A percentile compares a stretch with the other conserved stretches of the same genome.
Evolutionary conservation across 1,140 invertebrate species (phyloP).

Genomic region (Conus betulinus): DNA sequence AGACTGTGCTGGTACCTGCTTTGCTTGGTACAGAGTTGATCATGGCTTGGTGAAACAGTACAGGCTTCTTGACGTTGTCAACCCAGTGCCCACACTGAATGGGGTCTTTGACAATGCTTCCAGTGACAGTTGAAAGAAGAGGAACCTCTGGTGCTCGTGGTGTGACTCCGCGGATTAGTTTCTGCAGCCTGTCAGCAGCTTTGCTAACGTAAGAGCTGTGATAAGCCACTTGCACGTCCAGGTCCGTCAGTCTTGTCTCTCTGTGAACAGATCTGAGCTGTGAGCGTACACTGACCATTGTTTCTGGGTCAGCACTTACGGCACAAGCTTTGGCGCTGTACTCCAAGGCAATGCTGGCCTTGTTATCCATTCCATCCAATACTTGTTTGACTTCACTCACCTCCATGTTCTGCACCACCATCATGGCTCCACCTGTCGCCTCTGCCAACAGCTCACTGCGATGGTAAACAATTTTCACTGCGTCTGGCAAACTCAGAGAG

Average conservation of each 20-base stretch:
- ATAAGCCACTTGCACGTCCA: constrained; percentile 54
- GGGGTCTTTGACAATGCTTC: constrained; percentile 12
- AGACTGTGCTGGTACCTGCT: constrained; percentile 43
- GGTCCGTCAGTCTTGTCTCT: constrained; percentile 20
- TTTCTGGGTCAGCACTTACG: constrained; percentile 54
- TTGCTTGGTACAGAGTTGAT: constrained; percentile 10
- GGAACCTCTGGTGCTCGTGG: constrained; percentile 26
- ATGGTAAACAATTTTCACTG: constrained; percentile 58
- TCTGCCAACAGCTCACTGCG: constrained; percentile 48
- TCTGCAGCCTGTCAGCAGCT: constrained; percentile 25
- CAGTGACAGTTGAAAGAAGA: constrained; percentile 58
- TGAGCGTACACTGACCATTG: constrained; percentile 33
- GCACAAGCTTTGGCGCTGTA: constrained; percentile 57
- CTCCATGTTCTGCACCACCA: constrained; percentile 51
- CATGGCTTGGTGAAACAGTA: constrained; percentile 48
- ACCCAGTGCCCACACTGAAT: constrained; percentile 47
- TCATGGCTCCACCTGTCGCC: constrained; percentile 55
- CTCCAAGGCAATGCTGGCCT: constrained; percentile 56
- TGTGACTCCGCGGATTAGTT: constrained; percentile 27
- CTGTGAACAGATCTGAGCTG: constrained; percentile 5
- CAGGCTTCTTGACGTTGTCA: constrained; percentile 52
- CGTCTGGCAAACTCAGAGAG: constrained; percentile 47
- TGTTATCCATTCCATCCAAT: constrained; percentile 28
- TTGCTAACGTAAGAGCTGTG: constrained; percentile 48
- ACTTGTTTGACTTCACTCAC: constrained; percentile 39